A percentile compares a stretch with the other conserved stretches of the same genome.
Conservation (phyloP, 2,797 vertebrate species). For the Eidolon dupreanum region DNA sequence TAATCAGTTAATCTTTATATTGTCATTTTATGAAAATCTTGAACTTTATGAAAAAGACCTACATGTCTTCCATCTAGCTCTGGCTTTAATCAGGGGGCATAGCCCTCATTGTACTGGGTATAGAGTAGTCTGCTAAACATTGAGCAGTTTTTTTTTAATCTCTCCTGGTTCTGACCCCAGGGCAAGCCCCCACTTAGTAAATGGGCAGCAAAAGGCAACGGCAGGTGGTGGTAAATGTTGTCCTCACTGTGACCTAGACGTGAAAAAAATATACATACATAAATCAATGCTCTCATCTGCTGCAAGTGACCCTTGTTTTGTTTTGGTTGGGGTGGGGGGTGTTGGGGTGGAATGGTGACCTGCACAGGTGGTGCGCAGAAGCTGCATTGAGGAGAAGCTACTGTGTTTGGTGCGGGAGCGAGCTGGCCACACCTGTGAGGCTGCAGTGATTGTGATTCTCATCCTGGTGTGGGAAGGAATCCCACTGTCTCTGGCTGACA, state of each 20-base stretch:
- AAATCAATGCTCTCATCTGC: background rate
- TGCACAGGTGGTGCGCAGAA: conserved; percentile 94
- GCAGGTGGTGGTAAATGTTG: background rate
- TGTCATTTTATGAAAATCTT: background rate
- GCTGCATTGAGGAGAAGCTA: conserved; percentile 93
- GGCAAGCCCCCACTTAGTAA: background rate
- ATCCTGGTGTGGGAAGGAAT: conserved; percentile 98
- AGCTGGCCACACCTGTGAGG: conserved; percentile 92
- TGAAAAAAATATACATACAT: background rate
- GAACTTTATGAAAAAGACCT: background rate
- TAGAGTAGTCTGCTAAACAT: background rate
- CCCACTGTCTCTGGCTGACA: conserved; percentile 90
- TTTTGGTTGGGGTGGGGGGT: conserved; percentile 64
- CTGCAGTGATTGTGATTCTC: conserved; percentile 94
- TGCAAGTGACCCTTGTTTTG: conserved; percentile 63
- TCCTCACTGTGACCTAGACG: background rate
- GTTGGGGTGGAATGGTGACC: conserved; percentile 70
- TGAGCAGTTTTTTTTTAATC: background rate
- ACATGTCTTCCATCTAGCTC: background rate
- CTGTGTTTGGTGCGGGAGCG: conserved; percentile 96
- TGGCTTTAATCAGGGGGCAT: background rate
- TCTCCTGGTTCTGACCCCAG: background rate
- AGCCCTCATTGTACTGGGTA: background rate
- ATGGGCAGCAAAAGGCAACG: background rate
- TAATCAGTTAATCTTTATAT: background rate